phyloP scores from a whole-genome alignment of 2,113 vertebrate species.

The Struthio camelus region DNA sequence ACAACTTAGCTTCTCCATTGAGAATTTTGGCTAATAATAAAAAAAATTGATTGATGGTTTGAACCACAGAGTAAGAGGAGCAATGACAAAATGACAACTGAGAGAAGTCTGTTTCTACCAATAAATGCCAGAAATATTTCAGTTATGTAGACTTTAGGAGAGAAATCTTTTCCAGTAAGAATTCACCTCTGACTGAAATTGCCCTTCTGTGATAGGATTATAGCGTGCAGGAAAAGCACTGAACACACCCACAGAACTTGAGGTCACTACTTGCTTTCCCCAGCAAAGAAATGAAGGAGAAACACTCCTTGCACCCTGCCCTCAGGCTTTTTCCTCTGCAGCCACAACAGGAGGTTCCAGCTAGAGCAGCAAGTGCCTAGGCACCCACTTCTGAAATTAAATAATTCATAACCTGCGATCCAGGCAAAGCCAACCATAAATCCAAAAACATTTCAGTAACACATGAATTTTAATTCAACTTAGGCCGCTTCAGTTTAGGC shows the following conservation, averaged over 20 bases:
- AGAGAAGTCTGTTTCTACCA: neutral
- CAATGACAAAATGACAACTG: neutral
- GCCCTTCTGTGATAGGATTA: neutral
- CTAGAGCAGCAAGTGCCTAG: neutral
- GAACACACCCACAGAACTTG: accelerated
- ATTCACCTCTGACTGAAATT: neutral
- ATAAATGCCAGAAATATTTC: accelerated
- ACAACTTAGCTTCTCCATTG: neutral
- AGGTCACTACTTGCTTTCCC: neutral
- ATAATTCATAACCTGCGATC: neutral
- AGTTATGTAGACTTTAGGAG: accelerated
- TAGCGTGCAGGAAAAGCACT: neutral
- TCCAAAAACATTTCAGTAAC: neutral
- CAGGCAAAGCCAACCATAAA: neutral
- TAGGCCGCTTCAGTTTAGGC: neutral
- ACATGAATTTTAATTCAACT: neutral
- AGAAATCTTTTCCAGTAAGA: neutral
- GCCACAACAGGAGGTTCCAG: neutral
- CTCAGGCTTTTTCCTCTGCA: constrained; percentile 1
- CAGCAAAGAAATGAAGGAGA: constrained; percentile 13
- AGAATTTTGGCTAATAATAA: neutral
- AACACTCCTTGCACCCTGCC: neutral
- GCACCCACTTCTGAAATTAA: neutral
- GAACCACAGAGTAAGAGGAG: neutral
- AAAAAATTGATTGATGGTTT: neutral